Percentiles rank a stretch among this genome's conserved stretches.
Evolutionary conservation across 92 coral and sea anemone species (phyloP).

Genomic region (Montipora capitata): DNA sequence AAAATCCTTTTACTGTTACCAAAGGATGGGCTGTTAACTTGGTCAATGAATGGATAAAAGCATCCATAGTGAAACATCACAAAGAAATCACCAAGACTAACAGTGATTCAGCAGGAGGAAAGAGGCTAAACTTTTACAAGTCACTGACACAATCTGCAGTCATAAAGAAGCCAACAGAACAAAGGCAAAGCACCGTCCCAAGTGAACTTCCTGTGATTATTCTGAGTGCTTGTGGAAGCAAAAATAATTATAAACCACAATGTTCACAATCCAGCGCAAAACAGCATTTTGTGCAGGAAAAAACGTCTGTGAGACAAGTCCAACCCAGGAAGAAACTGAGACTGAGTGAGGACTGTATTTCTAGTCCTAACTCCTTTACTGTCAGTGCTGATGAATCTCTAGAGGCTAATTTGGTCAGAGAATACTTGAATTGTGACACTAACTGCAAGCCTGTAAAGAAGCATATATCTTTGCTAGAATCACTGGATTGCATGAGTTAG

Average conservation of each 20-base stretch:
- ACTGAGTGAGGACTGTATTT: neutral
- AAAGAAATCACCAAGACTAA: neutral
- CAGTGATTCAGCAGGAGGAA: neutral
- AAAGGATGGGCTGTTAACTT: slow-evolving; percentile 89
- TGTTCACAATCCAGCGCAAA: neutral
- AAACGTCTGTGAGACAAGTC: neutral
- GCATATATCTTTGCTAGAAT: slow-evolving; percentile 17
- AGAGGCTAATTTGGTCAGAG: slow-evolving; percentile 23
- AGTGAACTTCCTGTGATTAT: slow-evolving; percentile 31
- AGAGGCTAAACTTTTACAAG: slow-evolving; percentile 17
- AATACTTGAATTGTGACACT: neutral
- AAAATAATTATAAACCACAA: neutral
- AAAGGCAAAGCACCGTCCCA: neutral
- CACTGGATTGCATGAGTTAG: slow-evolving; percentile 13
- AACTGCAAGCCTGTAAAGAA: slow-evolving; percentile 5
- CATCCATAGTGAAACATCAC: neutral
- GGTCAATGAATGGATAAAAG: slow-evolving; percentile 59
- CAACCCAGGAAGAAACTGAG: slow-evolving; percentile 34
- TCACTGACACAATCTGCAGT: neutral
- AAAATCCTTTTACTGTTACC: slow-evolving; percentile 39
- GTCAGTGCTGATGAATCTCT: neutral
- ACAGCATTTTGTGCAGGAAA: neutral
- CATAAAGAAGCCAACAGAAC: neutral
- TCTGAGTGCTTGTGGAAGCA: slow-evolving; percentile 1
- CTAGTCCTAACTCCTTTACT: neutral